A percentile compares a stretch with the other conserved stretches of the same genome.
phyloP scores from a whole-genome alignment of 2,797 vertebrate species.

The Chelidonichthys spinosus region DNA sequence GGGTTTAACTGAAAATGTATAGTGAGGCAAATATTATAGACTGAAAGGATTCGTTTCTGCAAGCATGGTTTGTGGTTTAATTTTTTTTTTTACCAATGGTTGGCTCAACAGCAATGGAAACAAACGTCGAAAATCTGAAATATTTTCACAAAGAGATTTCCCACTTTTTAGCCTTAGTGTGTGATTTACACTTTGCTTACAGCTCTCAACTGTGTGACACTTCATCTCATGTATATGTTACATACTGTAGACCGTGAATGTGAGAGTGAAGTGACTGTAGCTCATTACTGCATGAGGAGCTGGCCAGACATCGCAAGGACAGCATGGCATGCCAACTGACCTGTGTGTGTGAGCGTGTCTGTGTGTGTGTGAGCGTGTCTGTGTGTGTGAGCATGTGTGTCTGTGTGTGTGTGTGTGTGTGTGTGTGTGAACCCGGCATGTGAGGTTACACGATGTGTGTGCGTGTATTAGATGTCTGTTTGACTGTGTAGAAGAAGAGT shows the following conservation, averaged over 20 bases:
- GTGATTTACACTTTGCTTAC: background rate
- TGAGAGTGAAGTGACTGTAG: slow-evolving; percentile 18
- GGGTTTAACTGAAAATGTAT: background rate
- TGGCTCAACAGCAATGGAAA: background rate
- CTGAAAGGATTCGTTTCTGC: background rate
- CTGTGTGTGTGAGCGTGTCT: slow-evolving; percentile 27
- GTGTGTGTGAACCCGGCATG: slow-evolving; percentile 1
- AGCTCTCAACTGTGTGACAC: slow-evolving; percentile 11
- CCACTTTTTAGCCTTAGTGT: background rate
- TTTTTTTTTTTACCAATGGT: too few relatives aligned
- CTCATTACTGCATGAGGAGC: slow-evolving; percentile 33
- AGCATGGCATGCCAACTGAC: slow-evolving; percentile 63
- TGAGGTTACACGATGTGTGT: background rate
- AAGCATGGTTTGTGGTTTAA: background rate
- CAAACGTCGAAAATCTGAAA: background rate
- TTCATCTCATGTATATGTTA: slow-evolving; percentile 1
- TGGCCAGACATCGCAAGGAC: slow-evolving; percentile 48
- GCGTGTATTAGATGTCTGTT: slow-evolving; percentile 18
- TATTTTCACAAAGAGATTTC: background rate
- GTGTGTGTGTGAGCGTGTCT: slow-evolving; percentile 12
- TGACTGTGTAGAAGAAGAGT: slow-evolving; percentile 14
- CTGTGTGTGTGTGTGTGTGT: slow-evolving; percentile 33
- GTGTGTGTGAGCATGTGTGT: slow-evolving; percentile 5
- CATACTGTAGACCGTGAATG: background rate
- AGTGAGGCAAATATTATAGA: background rate